These are phyloP conservation scores for Brachypteracias leptosomus DNA, from an alignment of 2,113 vertebrate species.

Conservation along the genomic window DNA sequence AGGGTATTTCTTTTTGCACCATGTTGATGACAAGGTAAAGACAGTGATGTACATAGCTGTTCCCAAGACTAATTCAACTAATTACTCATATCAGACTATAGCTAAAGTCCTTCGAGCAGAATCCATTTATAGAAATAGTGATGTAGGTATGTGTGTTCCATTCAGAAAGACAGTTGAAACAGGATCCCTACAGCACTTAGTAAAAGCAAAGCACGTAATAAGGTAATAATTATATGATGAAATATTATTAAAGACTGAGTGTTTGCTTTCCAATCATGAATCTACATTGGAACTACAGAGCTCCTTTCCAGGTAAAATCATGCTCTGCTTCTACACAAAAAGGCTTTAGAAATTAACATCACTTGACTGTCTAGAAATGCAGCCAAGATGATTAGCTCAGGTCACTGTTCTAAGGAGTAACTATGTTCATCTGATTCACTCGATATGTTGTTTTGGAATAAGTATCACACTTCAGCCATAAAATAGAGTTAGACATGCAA, in stretches of 20 bases:
- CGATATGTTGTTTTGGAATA: background rate
- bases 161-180: constrained; percentile 70
- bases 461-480: background rate
- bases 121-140: background rate
- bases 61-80: background rate
- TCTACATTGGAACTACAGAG: background rate
- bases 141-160: constrained; percentile 56
- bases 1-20: background rate
- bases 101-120: background rate
- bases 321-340: background rate
- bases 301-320: background rate
- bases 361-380: background rate
- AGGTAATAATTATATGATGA: background rate
- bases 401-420: background rate
- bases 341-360: background rate
- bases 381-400: background rate
- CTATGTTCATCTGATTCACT: background rate
- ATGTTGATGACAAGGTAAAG: background rate
- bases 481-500: background rate
- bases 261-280: background rate
- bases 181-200: constrained; percentile 65
- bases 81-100: background rate
- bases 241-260: background rate
- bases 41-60: background rate
- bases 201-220: background rate